A percentile compares a stretch with the other conserved stretches of the same genome.
Conservation (phyloP, 2,797 vertebrate species). For the Lophius americanus region DNA sequence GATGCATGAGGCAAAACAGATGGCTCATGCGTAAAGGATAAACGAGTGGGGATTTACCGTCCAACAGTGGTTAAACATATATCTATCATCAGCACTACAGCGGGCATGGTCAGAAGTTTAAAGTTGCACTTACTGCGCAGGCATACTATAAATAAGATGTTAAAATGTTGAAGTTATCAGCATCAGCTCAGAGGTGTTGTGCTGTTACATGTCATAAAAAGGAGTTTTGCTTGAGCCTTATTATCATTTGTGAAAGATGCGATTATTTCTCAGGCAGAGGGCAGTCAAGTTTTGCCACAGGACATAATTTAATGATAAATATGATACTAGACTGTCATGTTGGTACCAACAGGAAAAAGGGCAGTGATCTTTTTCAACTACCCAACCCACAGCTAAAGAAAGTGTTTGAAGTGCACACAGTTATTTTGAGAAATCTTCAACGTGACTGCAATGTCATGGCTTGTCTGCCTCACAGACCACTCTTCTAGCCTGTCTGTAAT, state of each 20-base stretch:
- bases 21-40: constrained; percentile 12
- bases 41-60: constrained; percentile 24
- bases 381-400: constrained; percentile 25
- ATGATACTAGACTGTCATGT: constrained; percentile 9
- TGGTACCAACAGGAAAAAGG: constrained; percentile 26
- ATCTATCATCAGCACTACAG: constrained; percentile 35
- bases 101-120: constrained; percentile 4
- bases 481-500: constrained; percentile 52
- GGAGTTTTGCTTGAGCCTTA: constrained; percentile 9
- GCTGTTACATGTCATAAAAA: constrained; percentile 20
- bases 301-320: constrained; percentile 33
- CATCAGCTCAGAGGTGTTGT: constrained; percentile 24
- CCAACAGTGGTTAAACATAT: constrained; percentile 31
- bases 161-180: constrained; percentile 16
- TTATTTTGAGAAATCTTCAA: constrained; percentile 49
- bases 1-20: constrained; percentile 43
- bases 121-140: constrained; percentile 11
- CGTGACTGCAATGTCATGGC: constrained; percentile 48
- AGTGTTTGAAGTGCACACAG: constrained; percentile 30
- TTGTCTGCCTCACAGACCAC: constrained; percentile 45
- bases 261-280: constrained; percentile 27
- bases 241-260: constrained; percentile 35
- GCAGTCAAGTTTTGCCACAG: constrained; percentile 23
- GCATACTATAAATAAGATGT: constrained; percentile 18
- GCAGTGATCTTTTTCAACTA: constrained; percentile 32